Base-by-base conservation (phyloP, 2,888 invertebrate genomes). In the Ormyrus pomaceus region DNA sequence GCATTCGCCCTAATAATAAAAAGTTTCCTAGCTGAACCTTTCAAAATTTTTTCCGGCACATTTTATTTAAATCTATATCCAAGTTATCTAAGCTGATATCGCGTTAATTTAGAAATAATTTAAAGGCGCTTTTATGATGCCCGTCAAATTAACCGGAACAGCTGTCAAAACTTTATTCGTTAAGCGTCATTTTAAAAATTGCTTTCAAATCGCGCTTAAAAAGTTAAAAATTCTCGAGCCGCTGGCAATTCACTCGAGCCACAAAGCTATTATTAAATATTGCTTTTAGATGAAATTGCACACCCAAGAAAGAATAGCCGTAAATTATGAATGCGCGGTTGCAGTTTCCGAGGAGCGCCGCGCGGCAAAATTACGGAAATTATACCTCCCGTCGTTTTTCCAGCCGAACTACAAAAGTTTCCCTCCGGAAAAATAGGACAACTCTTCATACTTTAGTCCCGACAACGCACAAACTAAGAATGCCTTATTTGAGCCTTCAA, bases 391-490 rank as follows among this genome's bases (percentile, higher is more conserved):
- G 13, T n/a, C 64, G 19, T 68, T 65, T 59, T 53, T 10, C n/a
- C 56, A 4, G 9, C 7, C 56, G 34, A 45, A 68, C 68, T 68
- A 68, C 19, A n/a, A 74, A 79, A 79, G 64, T 78, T 77, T 72
- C 48, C 34, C 19, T 11, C 7, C 48, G 56, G 19, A 46, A 45
- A 46, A 70, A 77, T 69, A 7, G 51, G 65, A 59, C 65, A 74
- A 74, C 70, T 62, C 69, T 45, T 68, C 69, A 45, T 56, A 69
- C 73, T 74, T 74, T 74, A 7, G 61, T 9, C 59, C 11, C 34
- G 34, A 34, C 61, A 8, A 65, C 19, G 58, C 71, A 56, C 71
- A 53, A 65, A 77, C 73, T 73, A 55, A 78, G 61, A 78, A 73
- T 73, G 56, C 72, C 78, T 66, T 66, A 66, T 73, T 68, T 46